Evolutionary conservation across 2,888 invertebrate species (phyloP).

Genomic region (Diarsia mendica): DNA sequence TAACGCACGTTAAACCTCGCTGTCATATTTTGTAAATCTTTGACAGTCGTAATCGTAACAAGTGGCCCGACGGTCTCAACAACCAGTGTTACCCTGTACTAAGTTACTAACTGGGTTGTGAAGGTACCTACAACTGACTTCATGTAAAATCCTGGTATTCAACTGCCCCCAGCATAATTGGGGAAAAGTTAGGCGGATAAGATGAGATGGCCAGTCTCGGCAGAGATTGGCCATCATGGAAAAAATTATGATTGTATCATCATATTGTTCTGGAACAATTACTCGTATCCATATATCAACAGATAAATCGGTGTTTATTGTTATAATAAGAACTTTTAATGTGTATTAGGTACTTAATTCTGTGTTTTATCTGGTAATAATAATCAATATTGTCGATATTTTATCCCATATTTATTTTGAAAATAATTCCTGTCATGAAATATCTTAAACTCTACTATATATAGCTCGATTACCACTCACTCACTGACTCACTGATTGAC

Average conservation of each 20-base stretch:
- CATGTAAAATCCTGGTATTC: neutral
- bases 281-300: neutral
- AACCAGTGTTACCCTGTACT: neutral
- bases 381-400: conserved; percentile 10
- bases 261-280: conserved; percentile 24
- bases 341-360: conserved; percentile 43
- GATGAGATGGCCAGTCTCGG: neutral
- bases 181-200: neutral
- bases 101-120: neutral
- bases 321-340: conserved; percentile 43
- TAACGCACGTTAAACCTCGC: neutral
- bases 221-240: neutral
- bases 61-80: neutral
- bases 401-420: conserved; percentile 13
- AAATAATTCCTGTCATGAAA: conserved; percentile 9
- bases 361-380: conserved; percentile 33
- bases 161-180: neutral
- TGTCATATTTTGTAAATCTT: neutral
- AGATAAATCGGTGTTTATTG: conserved; percentile 45
- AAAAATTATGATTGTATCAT: neutral
- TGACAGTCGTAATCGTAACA: neutral
- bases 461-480: too few relatives aligned
- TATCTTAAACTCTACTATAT: conserved; percentile 6
- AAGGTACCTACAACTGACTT: neutral
- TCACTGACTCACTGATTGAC: too few relatives aligned